Evolutionary conservation across 2,888 invertebrate species (phyloP), one percentile per base, ranked within the genome.

Genomic region (Xestia ashworthii): DNA sequence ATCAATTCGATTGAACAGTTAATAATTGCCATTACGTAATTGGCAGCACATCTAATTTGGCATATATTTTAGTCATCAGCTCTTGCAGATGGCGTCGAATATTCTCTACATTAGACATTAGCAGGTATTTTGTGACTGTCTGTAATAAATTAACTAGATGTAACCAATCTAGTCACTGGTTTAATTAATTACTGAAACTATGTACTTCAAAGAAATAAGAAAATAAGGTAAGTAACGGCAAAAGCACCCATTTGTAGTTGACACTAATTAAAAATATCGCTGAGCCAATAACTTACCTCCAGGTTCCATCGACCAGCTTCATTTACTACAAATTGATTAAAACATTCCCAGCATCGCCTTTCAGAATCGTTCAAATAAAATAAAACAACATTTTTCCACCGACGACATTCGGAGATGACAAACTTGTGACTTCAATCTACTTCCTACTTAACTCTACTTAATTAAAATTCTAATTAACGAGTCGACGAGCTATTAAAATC

Each of bases 381-480:
- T 77, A 76, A 62, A 85, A 79, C 64, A 74, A 66, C 16, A 41
- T 69, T 71, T 86, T 76, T 76, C 25, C 44, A 72, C 55, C 32
- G 71, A 75, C 41, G 66, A 65, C 48, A 65, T 80, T 77, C 68
- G 70, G 58, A 81, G 79, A 84, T 84, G 84, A 84, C 74, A 77
- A 83, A 79, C 83, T 85, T 78, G 66, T 50, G 70, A 80, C 74
- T 78, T 84, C 65, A 79, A 78, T 87, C 65, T 48, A 74, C 71
- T 81, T 71, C 76, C 71, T 64, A 79, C 70, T 81, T 78, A 74
- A 74, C 73, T 82, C 73, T 79, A 78, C 78, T 82, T 85, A 82
- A 87, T 85, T 87, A 85, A 81, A 86, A 77, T 76, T 86, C 77
- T 87, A 84, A 87, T 87, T 80, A 84, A 78, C 70, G 76, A 80